Evolutionary conservation across 2,113 vertebrate genomes (phyloP).

Genomic region (Pithys albifrons): DNA sequence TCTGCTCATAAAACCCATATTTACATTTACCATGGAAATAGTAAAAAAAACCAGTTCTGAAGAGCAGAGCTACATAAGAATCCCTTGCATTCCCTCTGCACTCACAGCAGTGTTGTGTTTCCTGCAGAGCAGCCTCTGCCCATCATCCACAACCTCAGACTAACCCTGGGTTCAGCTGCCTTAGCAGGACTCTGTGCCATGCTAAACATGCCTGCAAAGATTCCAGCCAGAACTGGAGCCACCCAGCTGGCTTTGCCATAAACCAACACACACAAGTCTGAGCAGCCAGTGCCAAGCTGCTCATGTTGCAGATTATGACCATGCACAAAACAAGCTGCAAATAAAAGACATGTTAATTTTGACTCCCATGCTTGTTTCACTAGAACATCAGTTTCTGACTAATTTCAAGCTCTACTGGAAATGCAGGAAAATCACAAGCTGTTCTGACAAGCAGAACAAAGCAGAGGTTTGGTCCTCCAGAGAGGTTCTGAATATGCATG

Average conservation of each 20-base stretch:
- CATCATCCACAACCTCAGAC: rapidly evolving
- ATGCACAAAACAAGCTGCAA: constrained; percentile 28
- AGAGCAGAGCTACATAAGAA: not conserved
- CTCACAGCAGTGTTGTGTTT: not conserved
- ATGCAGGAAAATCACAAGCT: not conserved
- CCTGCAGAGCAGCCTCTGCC: not conserved
- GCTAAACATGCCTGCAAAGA: not conserved
- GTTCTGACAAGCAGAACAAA: not conserved
- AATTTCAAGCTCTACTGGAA: constrained; percentile 22
- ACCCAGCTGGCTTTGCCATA: not conserved
- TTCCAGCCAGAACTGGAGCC: not conserved
- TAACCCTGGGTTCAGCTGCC: not conserved
- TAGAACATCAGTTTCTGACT: not conserved
- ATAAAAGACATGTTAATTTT: constrained; percentile 41
- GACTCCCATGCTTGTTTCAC: constrained; percentile 24
- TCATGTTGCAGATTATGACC: not conserved
- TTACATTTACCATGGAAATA: not conserved
- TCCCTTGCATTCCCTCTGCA: not conserved
- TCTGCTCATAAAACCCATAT: not conserved
- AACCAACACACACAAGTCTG: not conserved
- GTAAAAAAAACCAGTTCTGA: not conserved
- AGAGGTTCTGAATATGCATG: not conserved
- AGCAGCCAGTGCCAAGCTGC: not conserved
- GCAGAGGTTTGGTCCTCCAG: not conserved
- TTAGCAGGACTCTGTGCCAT: not conserved